Evolutionary conservation across 1,140 invertebrate genomes (phyloP), one percentile per base, ranked within the genome.

Genomic region (Drosophila ambigua): DNA sequence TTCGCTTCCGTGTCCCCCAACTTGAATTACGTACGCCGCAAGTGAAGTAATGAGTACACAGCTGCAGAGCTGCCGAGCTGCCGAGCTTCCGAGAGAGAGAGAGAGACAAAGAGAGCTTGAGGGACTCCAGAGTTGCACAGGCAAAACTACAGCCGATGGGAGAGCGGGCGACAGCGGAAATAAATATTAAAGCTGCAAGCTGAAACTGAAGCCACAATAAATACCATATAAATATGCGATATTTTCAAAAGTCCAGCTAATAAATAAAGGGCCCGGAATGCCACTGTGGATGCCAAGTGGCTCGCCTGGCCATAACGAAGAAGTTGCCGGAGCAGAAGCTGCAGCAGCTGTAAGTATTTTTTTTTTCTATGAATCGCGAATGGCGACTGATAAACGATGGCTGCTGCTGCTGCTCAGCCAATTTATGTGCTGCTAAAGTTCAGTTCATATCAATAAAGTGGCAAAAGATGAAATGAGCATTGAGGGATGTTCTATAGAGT

Each of bases 11-110:
- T 41, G 49, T 49, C 44, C 57, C 46, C 55, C 55, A 67, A 78
- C 74, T 87, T 85, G 82, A 85, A 87, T 87, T 85, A 85, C 82
- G 82, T 82, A 87, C 82, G 82, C 82, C 82, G 79, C 82, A 85
- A 85, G 74, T 85, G 74, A 88, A 88, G 82, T 85, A 85, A 85
- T 85, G 82, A 85, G 82, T 58, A 78, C 77, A 79, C 80, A 79
- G 72, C 68, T 69, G 72, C 73, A 77, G 11, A 79, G 72, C 68
- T 69, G 72, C 73, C 75, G 31, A 11, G 3, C n/a, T n/a, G n/a
- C n/a, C n/a, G n/a, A n/a, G n/a, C n/a, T n/a, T n/a, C n/a, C 4
- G 31, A 35, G 9, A 4, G 35, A 31, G 11, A 13, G 35, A 39
- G 11, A 13, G 35, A 4, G 16, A 16, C 16, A 16, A 16, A 11